These are phyloP conservation scores for Harpagoxenus sublaevis DNA, from an alignment of 2,888 invertebrate species.

Conservation along the genomic window DNA sequence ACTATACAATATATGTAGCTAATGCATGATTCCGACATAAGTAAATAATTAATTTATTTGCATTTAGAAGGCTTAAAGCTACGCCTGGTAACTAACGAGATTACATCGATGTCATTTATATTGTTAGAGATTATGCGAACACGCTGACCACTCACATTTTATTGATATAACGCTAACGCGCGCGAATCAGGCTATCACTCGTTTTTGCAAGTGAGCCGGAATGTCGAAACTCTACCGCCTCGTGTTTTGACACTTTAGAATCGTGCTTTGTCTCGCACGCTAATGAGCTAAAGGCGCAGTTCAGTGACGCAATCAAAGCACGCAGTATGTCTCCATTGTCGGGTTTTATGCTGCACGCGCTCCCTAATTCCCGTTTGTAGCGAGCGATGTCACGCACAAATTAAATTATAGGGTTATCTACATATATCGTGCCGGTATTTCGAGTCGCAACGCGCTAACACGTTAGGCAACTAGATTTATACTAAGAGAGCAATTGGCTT, in stretches of 20 bases:
- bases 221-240: slow-evolving; percentile 33
- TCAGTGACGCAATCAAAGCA: slow-evolving; percentile 69
- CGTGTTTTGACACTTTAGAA: slow-evolving; percentile 67
- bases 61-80: not conserved
- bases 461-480: slow-evolving; percentile 37
- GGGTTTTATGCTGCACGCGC: slow-evolving; percentile 42
- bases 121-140: slow-evolving; percentile 62
- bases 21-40: not conserved
- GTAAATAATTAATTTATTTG: not conserved
- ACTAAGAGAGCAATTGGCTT: slow-evolving; percentile 35
- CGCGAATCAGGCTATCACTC: slow-evolving; percentile 43
- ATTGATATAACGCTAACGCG: slow-evolving; percentile 38
- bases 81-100: not conserved
- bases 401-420: slow-evolving; percentile 67
- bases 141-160: slow-evolving; percentile 33
- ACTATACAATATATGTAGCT: not conserved
- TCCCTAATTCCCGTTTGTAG: slow-evolving; percentile 55
- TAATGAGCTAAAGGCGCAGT: slow-evolving; percentile 48
- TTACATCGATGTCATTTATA: slow-evolving; percentile 58
- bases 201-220: slow-evolving; percentile 43
- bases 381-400: slow-evolving; percentile 61
- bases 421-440: slow-evolving; percentile 55
- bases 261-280: slow-evolving; percentile 54
- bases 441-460: slow-evolving; percentile 27
- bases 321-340: slow-evolving; percentile 66